Conservation (phyloP, 2,113 vertebrate genomes). For the Scatophagus argus region DNA sequence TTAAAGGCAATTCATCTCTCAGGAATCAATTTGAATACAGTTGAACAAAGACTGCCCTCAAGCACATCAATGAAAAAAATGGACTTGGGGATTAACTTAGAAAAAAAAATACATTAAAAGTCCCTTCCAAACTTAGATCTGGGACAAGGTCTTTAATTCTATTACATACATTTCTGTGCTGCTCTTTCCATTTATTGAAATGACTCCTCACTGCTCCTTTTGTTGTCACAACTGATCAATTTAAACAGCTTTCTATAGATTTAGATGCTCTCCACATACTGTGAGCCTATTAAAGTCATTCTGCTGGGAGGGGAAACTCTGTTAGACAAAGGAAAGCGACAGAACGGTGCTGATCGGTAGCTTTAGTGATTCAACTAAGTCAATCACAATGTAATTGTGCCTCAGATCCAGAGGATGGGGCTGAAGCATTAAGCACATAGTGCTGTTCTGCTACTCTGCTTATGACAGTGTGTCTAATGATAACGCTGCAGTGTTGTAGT, state of each 20-base stretch:
- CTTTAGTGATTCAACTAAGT: conserved; percentile 63
- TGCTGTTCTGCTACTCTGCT: conserved; percentile 55
- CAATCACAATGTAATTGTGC: conserved; percentile 80
- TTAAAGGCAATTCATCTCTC: conserved; percentile 44
- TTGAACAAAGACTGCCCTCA: conserved; percentile 36
- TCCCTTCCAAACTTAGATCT: conserved; percentile 21
- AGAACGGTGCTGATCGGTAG: conserved; percentile 47
- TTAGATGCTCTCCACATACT: conserved; percentile 55
- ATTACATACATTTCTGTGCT: conserved; percentile 27
- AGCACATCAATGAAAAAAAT: conserved; percentile 39
- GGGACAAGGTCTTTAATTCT: conserved; percentile 47
- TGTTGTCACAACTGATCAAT: conserved; percentile 62
- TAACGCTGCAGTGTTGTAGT: conserved; percentile 15
- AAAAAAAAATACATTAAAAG: conserved; percentile 45
- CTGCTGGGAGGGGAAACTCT: conserved; percentile 40
- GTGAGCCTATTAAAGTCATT: conserved; percentile 52
- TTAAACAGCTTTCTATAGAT: conserved; percentile 46
- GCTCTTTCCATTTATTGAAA: conserved; percentile 50
- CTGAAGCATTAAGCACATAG: conserved; percentile 79
- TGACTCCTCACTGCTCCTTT: conserved; percentile 41
- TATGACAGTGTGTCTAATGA: conserved; percentile 61
- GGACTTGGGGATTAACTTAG: conserved; percentile 19
- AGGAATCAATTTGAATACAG: conserved; percentile 58
- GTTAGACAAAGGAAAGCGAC: conserved; percentile 53
- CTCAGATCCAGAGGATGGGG: conserved; percentile 82